These are phyloP conservation scores for Hemicentrotus pulcherrimus DNA, from an alignment of 35 echinoderm and acorn worm genomes.

Conservation along the genomic window DNA sequence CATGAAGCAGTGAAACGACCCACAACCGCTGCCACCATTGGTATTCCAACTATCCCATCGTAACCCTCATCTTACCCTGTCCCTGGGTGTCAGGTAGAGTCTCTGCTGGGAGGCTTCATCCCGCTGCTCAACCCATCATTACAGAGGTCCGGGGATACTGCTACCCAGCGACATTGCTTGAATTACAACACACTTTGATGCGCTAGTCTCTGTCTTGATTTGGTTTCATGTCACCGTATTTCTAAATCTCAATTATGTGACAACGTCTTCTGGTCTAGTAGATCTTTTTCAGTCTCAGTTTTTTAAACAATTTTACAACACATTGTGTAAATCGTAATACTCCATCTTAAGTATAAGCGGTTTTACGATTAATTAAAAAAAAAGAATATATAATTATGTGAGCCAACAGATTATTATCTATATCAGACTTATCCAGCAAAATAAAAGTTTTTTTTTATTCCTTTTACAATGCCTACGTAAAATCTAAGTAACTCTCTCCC, in stretches of 20 bases:
- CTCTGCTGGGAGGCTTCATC: background rate
- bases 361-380: too few species aligned
- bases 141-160: background rate
- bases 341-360: too few species aligned
- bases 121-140: background rate
- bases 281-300: too few species aligned
- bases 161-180: background rate
- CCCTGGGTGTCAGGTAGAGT: background rate
- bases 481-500: too few species aligned
- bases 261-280: too few species aligned
- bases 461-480: too few species aligned
- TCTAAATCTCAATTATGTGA: background rate
- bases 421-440: too few species aligned
- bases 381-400: too few species aligned
- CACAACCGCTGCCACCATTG: constrained; percentile 1
- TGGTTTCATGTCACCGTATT: background rate
- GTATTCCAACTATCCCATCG: constrained; percentile 13
- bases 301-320: too few species aligned
- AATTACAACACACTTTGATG: background rate
- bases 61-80: background rate
- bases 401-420: too few species aligned
- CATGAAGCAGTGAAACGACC: background rate
- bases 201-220: background rate
- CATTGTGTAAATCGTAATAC: too few species aligned
- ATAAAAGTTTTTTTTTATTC: too few species aligned